Percentiles rank a stretch among this genome's conserved stretches.
Conservation (phyloP, 2,797 vertebrate genomes). For the Gypaetus barbatus region DNA sequence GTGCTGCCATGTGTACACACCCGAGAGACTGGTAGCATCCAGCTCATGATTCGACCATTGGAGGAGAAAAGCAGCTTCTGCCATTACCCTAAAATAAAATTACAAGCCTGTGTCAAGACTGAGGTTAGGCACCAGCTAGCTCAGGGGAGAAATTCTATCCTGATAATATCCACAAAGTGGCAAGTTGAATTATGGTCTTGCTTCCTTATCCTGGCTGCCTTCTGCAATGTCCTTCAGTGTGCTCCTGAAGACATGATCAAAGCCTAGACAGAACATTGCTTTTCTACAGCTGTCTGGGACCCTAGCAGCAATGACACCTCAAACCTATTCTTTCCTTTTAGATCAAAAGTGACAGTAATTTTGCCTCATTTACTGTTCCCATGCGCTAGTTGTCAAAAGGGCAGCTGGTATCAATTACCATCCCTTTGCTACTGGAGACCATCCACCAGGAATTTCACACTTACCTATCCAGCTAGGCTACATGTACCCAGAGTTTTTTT, state of each 20-base stretch:
- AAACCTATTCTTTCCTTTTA: not conserved
- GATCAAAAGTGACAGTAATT: not conserved
- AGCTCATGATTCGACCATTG: not conserved
- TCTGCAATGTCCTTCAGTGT: not conserved
- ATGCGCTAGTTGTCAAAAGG: not conserved
- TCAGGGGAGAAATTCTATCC: slow-evolving; percentile 20
- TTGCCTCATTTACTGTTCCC: not conserved
- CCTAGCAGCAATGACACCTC: not conserved
- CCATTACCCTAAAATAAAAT: slow-evolving; percentile 23
- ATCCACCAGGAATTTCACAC: slow-evolving; percentile 23
- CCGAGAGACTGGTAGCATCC: not conserved
- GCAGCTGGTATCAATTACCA: slow-evolving; percentile 2
- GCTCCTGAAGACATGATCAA: not conserved
- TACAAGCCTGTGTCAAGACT: not conserved
- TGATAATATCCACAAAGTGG: not conserved
- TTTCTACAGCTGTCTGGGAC: not conserved
- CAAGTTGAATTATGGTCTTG: not conserved
- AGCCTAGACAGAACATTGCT: not conserved
- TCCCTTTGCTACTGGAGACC: not conserved
- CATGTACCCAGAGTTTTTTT: not conserved
- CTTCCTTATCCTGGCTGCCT: not conserved
- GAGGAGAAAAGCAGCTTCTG: slow-evolving; percentile 6
- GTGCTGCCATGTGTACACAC: not conserved
- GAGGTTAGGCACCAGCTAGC: not conserved
- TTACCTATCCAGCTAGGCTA: slow-evolving; percentile 22